phyloP scores from a whole-genome alignment of 2,113 vertebrate species.

The Coregonus clupeaformis region DNA sequence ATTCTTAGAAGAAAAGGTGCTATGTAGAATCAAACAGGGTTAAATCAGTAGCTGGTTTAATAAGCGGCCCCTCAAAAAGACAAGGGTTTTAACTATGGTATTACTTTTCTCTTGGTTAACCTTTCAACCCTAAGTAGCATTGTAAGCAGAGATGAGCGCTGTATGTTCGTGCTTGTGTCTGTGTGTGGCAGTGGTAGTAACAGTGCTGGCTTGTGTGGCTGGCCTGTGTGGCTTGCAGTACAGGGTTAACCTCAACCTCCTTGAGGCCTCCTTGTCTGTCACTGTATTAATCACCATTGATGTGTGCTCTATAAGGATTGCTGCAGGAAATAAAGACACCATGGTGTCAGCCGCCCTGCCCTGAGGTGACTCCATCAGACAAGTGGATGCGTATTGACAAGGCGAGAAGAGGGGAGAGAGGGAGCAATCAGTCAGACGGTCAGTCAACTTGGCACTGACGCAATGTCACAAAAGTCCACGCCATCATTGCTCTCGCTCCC shows the following conservation, averaged over 20 bases:
- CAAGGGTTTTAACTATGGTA: neutral
- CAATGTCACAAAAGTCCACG: conserved; percentile 92
- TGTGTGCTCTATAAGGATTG: conserved; percentile 81
- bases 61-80: neutral
- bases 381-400: conserved; percentile 93
- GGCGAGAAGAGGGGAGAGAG: conserved; percentile 70
- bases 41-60: too few species aligned
- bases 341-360: conserved; percentile 86
- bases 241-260: conserved; percentile 65
- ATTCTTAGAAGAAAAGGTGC: too few species aligned
- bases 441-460: conserved; percentile 95
- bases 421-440: conserved; percentile 85
- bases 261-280: conserved; percentile 51
- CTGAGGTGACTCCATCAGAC: conserved; percentile 90
- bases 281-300: conserved; percentile 75
- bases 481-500: conserved; percentile 82
- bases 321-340: conserved; percentile 91
- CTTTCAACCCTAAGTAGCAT: neutral
- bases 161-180: neutral
- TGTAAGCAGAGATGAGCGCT: neutral
- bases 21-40: neutral
- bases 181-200: conserved; percentile 5
- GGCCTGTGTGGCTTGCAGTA: conserved; percentile 8
- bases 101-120: neutral
- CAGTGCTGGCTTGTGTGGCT: neutral